Evolutionary conservation across 1,140 invertebrate species (phyloP).

Genomic region (Achatina immaculata): DNA sequence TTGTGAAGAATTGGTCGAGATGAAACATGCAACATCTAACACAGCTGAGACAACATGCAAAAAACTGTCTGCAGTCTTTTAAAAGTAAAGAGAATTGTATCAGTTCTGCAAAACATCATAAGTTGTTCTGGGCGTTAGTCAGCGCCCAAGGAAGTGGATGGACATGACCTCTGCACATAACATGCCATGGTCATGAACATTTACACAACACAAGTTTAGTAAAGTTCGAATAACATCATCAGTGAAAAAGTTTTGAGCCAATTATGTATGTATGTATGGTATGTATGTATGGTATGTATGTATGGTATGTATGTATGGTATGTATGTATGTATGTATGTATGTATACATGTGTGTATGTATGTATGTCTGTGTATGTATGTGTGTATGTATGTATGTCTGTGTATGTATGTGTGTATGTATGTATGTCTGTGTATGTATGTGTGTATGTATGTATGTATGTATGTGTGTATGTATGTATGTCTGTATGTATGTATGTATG

Average conservation of each 20-base stretch:
- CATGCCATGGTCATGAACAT: neutral
- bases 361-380: neutral
- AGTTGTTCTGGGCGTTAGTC: neutral
- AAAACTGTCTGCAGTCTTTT: too few relatives aligned
- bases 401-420: too few relatives aligned
- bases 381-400: neutral
- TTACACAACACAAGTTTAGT: neutral
- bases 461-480: too few relatives aligned
- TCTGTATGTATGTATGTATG: too few relatives aligned
- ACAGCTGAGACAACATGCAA: too few relatives aligned
- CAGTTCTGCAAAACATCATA: too few relatives aligned
- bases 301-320: neutral
- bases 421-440: too few relatives aligned
- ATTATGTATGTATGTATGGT: neutral
- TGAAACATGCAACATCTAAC: too few relatives aligned
- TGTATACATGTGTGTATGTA: conserved; percentile 34
- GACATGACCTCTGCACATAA: neutral
- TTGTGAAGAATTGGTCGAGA: too few relatives aligned
- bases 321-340: conserved; percentile 34
- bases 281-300: conserved; percentile 3
- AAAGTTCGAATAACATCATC: conserved; percentile 11
- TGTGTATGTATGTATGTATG: too few relatives aligned
- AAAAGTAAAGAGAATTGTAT: too few relatives aligned
- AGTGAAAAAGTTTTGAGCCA: neutral
- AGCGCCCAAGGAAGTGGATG: too few relatives aligned